Percentiles rank a stretch among this genome's conserved stretches.
Evolutionary conservation across 2,888 invertebrate genomes (phyloP).

Genomic region (Pseudoips prasinana): DNA sequence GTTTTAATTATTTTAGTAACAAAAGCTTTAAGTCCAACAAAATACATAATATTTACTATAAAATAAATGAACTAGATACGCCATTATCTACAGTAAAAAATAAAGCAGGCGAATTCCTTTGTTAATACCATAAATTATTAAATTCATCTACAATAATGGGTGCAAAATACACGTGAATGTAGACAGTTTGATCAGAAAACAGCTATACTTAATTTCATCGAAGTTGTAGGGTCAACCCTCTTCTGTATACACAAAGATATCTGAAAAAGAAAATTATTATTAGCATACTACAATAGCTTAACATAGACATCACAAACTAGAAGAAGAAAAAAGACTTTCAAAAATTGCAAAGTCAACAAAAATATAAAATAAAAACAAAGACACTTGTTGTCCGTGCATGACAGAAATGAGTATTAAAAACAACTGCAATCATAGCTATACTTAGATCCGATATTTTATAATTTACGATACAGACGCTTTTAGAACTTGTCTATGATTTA

Average conservation of each 20-base stretch:
- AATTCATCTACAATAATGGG: slow-evolving; percentile 47
- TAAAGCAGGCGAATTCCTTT: slow-evolving; percentile 41
- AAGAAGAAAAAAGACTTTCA: too few species aligned
- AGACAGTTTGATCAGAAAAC: slow-evolving; percentile 39
- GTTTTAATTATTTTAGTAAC: slow-evolving; percentile 50
- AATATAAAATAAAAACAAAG: too few species aligned
- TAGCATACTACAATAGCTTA: slow-evolving; percentile 2
- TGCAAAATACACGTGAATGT: slow-evolving; percentile 40
- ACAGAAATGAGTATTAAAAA: too few species aligned
- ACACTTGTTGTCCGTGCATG: too few species aligned
- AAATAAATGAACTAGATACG: slow-evolving; percentile 53
- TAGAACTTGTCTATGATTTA: too few species aligned
- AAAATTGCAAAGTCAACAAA: too few species aligned
- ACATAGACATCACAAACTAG: too few species aligned
- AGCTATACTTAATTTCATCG: slow-evolving; percentile 18
- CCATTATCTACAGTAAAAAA: slow-evolving; percentile 52
- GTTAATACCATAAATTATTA: slow-evolving; percentile 50
- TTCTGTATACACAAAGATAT: slow-evolving; percentile 36
- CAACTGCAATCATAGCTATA: too few species aligned
- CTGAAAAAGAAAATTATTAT: slow-evolving; percentile 39
- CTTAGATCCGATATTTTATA: too few species aligned
- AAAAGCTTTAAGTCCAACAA: slow-evolving; percentile 52
- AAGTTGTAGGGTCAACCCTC: slow-evolving; percentile 31
- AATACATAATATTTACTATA: slow-evolving; percentile 51
- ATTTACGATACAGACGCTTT: too few species aligned